phyloP scores from a whole-genome alignment of 1,140 invertebrate genomes.

The Sinella curviseta region DNA sequence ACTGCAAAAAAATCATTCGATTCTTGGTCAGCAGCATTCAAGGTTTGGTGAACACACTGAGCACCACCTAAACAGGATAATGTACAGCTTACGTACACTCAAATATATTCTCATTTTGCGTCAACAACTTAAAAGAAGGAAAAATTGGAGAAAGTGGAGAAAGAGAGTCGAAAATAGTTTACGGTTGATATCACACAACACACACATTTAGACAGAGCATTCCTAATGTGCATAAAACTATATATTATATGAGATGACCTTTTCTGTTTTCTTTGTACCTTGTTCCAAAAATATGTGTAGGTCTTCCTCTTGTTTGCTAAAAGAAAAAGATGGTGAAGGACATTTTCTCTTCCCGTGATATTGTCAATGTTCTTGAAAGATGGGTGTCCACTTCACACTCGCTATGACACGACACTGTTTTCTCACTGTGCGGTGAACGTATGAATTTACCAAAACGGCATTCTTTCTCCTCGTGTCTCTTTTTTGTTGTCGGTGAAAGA shows the following conservation, averaged over 20 bases:
- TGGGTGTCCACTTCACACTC: constrained; percentile 25
- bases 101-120: constrained; percentile 6
- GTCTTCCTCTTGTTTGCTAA: neutral
- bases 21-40: constrained; percentile 7
- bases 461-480: neutral
- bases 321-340: neutral
- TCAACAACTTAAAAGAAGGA: neutral
- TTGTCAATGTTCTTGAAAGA: constrained; percentile 3
- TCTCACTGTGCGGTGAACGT: constrained; percentile 4
- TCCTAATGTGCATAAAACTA: no score
- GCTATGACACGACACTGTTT: no score
- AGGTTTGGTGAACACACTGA: neutral
- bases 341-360: no score
- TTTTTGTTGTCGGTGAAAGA: no score
- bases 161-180: neutral
- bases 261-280: neutral
- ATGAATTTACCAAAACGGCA: constrained; percentile 6
- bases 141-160: neutral
- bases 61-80: neutral
- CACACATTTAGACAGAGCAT: no score
- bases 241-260: neutral
- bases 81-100: no score
- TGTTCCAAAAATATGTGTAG: no score
- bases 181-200: no score
- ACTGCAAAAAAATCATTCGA: neutral